Conservation (phyloP, 1,140 invertebrate species). For the Drosophila trapezifrons region DNA sequence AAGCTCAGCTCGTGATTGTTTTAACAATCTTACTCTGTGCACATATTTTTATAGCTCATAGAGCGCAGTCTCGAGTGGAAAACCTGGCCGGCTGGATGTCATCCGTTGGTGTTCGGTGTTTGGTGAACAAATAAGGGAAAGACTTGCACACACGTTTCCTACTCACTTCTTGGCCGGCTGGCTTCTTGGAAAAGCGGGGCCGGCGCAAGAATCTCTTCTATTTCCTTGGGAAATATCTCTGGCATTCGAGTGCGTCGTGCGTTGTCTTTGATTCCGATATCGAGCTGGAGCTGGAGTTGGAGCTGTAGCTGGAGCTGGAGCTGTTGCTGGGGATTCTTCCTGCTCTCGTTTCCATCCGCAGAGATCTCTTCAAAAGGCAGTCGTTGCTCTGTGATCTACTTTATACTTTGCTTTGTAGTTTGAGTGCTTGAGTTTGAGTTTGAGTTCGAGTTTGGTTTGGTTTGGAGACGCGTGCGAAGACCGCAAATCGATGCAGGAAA, state of each 20-base stretch:
- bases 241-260: slow-evolving; percentile 54
- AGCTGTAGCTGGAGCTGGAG: neutral
- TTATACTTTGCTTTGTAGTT: slow-evolving; percentile 16
- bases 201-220: slow-evolving; percentile 69
- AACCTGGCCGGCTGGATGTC: slow-evolving; percentile 36
- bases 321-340: slow-evolving; percentile 40
- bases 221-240: slow-evolving; percentile 80
- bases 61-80: slow-evolving; percentile 3
- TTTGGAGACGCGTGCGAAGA: slow-evolving; percentile 46
- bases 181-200: slow-evolving; percentile 61
- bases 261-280: slow-evolving; percentile 44
- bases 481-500: slow-evolving; percentile 72
- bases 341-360: slow-evolving; percentile 49
- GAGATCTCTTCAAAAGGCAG: slow-evolving; percentile 29
- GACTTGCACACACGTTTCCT: slow-evolving; percentile 64
- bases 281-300: slow-evolving; percentile 12
- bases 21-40: slow-evolving; percentile 49
- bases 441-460: neutral
- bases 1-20: slow-evolving; percentile 43
- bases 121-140: slow-evolving; percentile 72
- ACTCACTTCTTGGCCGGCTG: slow-evolving; percentile 25
- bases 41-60: slow-evolving; percentile 2
- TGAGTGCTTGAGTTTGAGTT: neutral
- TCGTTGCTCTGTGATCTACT: slow-evolving; percentile 57
- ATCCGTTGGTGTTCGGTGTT: slow-evolving; percentile 31